These are phyloP conservation scores for Asbolus verrucosus DNA, from an alignment of 1,140 invertebrate genomes.

Conservation along the genomic window DNA sequence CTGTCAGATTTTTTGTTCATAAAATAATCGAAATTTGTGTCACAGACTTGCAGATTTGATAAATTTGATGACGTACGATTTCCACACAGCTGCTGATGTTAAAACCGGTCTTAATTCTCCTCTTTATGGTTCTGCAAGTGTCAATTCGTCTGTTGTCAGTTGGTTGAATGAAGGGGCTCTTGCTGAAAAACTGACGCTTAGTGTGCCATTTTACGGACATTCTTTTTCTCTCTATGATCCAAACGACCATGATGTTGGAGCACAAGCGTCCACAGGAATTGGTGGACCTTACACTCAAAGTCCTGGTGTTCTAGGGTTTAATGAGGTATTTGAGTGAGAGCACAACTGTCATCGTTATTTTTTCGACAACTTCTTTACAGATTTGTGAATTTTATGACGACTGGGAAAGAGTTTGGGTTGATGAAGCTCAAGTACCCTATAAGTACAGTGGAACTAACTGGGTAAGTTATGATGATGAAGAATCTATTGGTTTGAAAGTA, in stretches of 20 bases:
- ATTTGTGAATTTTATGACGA: constrained; percentile 16
- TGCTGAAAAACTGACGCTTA: constrained; percentile 71
- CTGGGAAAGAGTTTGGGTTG: constrained; percentile 66
- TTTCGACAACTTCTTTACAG: neutral
- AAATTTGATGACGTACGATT: constrained; percentile 79
- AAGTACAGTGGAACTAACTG: constrained; percentile 74
- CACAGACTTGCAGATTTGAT: constrained; percentile 72
- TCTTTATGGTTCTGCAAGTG: constrained; percentile 16
- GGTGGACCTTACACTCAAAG: constrained; percentile 71
- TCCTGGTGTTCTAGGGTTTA: constrained; percentile 72
- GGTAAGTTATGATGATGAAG: constrained; percentile 79
- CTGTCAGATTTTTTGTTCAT: neutral
- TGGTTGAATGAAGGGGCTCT: constrained; percentile 30
- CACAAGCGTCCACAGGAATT: constrained; percentile 65
- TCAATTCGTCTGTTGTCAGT: constrained; percentile 15
- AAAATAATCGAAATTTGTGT: neutral
- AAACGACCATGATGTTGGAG: constrained; percentile 63
- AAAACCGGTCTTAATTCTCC: constrained; percentile 27
- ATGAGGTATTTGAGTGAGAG: constrained; percentile 66
- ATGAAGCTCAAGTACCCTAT: constrained; percentile 72
- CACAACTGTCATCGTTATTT: too few species aligned
- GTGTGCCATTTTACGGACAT: constrained; percentile 73
- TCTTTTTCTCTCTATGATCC: constrained; percentile 68
- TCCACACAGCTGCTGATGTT: constrained; percentile 7
- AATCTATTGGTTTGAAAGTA: constrained; percentile 68